Evolutionary conservation across 2,888 invertebrate species (phyloP), one percentile per base, ranked within the genome.

Genomic region (Megamerina dolium): DNA sequence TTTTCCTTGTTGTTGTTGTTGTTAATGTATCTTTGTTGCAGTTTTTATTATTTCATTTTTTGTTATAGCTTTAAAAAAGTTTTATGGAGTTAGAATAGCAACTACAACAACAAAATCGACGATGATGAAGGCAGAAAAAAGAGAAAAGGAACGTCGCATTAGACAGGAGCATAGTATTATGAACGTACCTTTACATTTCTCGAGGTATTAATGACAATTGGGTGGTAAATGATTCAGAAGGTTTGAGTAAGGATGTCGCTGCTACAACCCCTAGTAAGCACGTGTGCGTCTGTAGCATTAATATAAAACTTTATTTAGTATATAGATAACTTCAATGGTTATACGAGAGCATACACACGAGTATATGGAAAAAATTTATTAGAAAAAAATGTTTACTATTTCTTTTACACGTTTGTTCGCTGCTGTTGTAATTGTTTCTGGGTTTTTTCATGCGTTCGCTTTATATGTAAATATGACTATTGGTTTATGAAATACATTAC

Each of bases 321-420:
- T n/a, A n/a, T n/a, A n/a, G 38, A 48, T 46, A 50, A 36, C 43
- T 42, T 33, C 45, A 41, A 32, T 43, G 39, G 43, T 36, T 42
- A 41, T 41, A 41, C 50, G 41, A 29, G n/a, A 19, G 29, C 17
- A 52, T 49, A 54, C 57, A 53, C 44, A 58, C 55, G 61, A 59
- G 59, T 64, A 64, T 68, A 68, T 68, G 66, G 64, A 69, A 64
- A 60, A 68, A 69, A 68, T 69, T 68, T 68, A 68, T 68, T 68
- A 69, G 68, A 68, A 68, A 68, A 61, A 58, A n/a, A 62, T 66
- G 55, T 50, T 50, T 54, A 49, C 43, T 48, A 59, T 61, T 66
- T 58, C 61, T 51, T 64, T 63, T 67, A 63, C 60, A 61, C 64
- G 62, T 63, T 65, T 61, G 56, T 64, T 60, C 63, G 62, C 59